Base-by-base conservation (phyloP, 1,140 invertebrate genomes). In the Drosophila pseudoananassae region DNA sequence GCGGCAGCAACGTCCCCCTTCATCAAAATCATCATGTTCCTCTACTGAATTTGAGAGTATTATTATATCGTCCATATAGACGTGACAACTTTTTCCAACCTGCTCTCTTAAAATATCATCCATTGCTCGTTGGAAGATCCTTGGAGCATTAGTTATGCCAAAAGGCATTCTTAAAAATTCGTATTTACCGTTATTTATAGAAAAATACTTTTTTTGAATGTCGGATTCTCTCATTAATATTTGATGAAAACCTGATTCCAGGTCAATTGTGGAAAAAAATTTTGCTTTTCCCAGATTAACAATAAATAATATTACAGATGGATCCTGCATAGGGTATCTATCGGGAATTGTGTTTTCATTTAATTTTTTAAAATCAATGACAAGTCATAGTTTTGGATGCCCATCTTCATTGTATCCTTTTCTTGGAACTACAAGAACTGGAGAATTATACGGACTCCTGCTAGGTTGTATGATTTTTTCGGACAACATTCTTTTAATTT, bases 241-340 rank as follows among this genome's bases (percentile, higher is more conserved):
- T 20, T 85, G 69, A 68, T 79, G 61, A 14, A 76, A 82, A 17
- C 76, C 69, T n/a, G 49, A 54, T 64, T 59, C 31, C 25, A 85
- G 55, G 46, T 87, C 74, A 12, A 90, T 56, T 8, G 56, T 63
- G 15, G 71, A 68, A 65, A 83, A 80, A 14, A 52, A 53, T 72
- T 56, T 29, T 6, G 2, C 27, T 29, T 29, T 29, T 29, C 8
- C 27, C 8, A 7, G 8, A 29, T 29, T 29, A 1, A 63, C 54
- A 20, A 89, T 20, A 17, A 78, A 60, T 25, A 78, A n/a, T n/a
- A n/a, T n/a, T n/a, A n/a, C 70, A 14, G 71, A 54, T 7, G 72
- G 70, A 27, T 78, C 51, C 3, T 71, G 80, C 14, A 84, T 65
- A 10, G 66, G 63, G 36, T 63, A 78, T 36, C 50, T 63, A 15